Evolutionary conservation across 53 echinoderm and acorn worm species (phyloP).

Genomic region (Actinopyga echinites): DNA sequence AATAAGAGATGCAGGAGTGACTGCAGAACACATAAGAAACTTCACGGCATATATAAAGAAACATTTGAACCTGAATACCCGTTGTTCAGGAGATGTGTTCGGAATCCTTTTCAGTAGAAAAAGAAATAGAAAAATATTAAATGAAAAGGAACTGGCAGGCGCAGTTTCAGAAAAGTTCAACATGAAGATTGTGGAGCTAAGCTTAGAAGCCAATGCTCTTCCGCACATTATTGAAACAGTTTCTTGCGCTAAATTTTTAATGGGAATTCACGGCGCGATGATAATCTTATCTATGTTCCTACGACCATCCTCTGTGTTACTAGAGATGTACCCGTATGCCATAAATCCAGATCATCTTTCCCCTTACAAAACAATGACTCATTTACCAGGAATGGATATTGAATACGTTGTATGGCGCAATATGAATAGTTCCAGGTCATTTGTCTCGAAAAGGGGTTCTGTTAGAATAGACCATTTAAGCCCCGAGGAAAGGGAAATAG

Average conservation of each 20-base stretch:
- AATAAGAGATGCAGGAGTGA: neutral
- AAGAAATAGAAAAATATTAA: neutral
- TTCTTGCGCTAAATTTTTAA: neutral
- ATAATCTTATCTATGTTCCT: conserved; percentile 18
- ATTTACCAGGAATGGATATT: neutral
- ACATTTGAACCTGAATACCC: neutral
- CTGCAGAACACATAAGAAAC: neutral
- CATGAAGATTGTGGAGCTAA: neutral
- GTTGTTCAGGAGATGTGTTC: neutral
- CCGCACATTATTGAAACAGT: neutral
- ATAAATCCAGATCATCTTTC: neutral
- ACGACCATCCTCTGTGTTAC: neutral
- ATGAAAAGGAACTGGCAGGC: neutral
- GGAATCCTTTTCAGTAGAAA: neutral
- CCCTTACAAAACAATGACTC: neutral
- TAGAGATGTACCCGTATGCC: conserved; percentile 23
- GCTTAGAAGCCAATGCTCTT: neutral
- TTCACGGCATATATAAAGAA: neutral
- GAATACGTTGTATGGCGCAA: neutral
- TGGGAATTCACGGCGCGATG: neutral
- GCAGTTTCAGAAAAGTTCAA: neutral
- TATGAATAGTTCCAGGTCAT: neutral
- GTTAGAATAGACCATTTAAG: neutral
- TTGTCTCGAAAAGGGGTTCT: neutral
- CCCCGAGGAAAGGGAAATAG: neutral